These are phyloP conservation scores for Dolichopus griseipennis DNA, from an alignment of 2,888 invertebrate species.

Conservation along the genomic window DNA sequence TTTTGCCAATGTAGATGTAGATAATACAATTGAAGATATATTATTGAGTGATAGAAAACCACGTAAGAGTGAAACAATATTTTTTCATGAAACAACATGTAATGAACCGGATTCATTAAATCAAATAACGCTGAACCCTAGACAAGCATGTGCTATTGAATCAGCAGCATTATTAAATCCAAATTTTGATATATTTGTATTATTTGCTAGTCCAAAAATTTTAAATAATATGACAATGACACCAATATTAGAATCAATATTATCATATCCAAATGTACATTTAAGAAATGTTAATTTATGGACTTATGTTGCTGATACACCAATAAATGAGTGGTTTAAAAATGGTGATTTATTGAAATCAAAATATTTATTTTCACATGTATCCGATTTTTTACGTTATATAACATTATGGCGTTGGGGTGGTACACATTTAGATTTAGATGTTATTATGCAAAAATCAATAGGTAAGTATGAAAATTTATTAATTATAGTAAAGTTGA, in stretches of 20 bases:
- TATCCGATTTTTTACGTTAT: conserved; percentile 36
- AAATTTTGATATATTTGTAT: conserved; percentile 33
- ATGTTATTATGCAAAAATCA: conserved; percentile 56
- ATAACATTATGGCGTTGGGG: conserved; percentile 60
- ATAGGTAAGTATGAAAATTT: background rate
- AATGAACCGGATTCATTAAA: conserved; percentile 2
- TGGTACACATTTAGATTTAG: conserved; percentile 68
- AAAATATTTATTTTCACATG: conserved; percentile 32
- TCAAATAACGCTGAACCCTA: conserved; percentile 28
- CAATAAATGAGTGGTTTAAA: conserved; percentile 35
- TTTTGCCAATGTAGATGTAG: conserved; percentile 27
- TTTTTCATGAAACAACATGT: conserved; percentile 43
- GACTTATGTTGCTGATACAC: conserved; percentile 35
- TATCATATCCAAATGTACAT: conserved; percentile 34
- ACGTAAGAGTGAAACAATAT: conserved; percentile 33
- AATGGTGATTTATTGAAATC: conserved; percentile 32
- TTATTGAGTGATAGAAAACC: conserved; percentile 31
- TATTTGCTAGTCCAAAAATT: conserved; percentile 35
- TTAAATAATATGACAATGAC: conserved; percentile 21
- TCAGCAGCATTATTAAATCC: conserved; percentile 40
- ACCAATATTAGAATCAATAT: conserved; percentile 23
- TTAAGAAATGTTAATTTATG: conserved; percentile 35
- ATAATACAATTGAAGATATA: conserved; percentile 26
- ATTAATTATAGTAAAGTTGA: too few species aligned
- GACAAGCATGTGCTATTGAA: conserved; percentile 42